Conservation (phyloP, 1,140 invertebrate genomes). For the Eriosoma lanigerum region DNA sequence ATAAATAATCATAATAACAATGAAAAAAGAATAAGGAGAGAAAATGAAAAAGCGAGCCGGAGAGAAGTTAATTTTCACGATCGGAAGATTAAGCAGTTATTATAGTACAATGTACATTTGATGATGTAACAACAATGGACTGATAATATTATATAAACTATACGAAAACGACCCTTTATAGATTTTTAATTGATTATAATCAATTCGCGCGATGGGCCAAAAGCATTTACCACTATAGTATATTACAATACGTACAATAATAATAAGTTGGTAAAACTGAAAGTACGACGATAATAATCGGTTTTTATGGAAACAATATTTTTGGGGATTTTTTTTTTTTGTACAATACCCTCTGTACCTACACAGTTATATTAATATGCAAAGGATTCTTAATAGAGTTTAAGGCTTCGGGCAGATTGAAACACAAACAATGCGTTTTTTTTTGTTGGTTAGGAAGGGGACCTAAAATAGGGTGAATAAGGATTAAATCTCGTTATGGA, state of each 20-base stretch:
- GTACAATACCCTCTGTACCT: background rate
- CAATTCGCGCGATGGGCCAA: background rate
- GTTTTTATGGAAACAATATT: slow-evolving; percentile 1
- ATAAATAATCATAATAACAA: slow-evolving; percentile 12
- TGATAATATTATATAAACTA: too few species aligned
- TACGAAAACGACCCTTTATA: background rate
- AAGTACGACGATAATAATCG: slow-evolving; percentile 5
- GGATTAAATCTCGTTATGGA: slow-evolving; percentile 45
- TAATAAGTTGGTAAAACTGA: slow-evolving; percentile 8
- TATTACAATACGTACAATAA: too few species aligned
- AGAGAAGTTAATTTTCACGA: background rate
- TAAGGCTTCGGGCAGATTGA: slow-evolving; percentile 35
- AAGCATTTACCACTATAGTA: too few species aligned
- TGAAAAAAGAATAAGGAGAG: background rate
- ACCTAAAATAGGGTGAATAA: slow-evolving; percentile 32
- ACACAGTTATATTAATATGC: slow-evolving; percentile 38
- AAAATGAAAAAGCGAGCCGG: background rate
- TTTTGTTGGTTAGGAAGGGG: background rate
- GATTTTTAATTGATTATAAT: background rate
- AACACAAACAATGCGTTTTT: slow-evolving; percentile 44
- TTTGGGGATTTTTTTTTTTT: background rate
- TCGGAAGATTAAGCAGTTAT: background rate
- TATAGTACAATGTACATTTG: background rate
- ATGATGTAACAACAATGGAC: background rate
- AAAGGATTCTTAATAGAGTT: slow-evolving; percentile 50